Conservation (phyloP, 2,797 vertebrate species). For the Anisognathus igniventris region DNA sequence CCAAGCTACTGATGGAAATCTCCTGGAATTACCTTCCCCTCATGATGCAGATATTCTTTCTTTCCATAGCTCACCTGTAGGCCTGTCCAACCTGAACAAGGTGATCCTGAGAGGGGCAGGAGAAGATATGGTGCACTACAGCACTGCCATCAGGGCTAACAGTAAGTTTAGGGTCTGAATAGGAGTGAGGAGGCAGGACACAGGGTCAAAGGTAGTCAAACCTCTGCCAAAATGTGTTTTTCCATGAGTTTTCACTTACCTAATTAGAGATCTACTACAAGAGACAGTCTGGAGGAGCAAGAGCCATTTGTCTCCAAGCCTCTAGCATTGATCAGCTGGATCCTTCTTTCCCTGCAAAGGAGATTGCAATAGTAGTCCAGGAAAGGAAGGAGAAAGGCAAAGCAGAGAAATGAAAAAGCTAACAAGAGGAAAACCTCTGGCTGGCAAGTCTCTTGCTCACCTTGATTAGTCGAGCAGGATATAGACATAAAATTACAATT, state of each 20-base stretch:
- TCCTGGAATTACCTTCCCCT: neutral
- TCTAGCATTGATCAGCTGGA: neutral
- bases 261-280: neutral
- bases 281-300: neutral
- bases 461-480: conserved; percentile 73
- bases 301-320: neutral
- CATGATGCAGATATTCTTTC: neutral
- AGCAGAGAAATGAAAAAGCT: neutral
- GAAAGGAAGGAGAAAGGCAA: neutral
- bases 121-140: neutral
- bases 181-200: neutral
- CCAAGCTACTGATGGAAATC: neutral
- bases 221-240: neutral
- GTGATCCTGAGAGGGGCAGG: neutral
- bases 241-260: neutral
- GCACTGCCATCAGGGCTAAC: neutral
- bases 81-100: neutral
- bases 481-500: conserved; percentile 75
- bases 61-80: neutral
- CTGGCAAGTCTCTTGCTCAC: conserved; percentile 52
- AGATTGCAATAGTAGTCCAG: neutral
- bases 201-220: neutral
- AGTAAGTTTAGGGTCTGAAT: neutral
- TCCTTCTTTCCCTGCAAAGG: neutral
- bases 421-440: conserved; percentile 61